Evolutionary conservation across 37 sponge, comb jelly and placozoan genomes (phyloP).

Genomic region (Chondrosia reniformis): DNA sequence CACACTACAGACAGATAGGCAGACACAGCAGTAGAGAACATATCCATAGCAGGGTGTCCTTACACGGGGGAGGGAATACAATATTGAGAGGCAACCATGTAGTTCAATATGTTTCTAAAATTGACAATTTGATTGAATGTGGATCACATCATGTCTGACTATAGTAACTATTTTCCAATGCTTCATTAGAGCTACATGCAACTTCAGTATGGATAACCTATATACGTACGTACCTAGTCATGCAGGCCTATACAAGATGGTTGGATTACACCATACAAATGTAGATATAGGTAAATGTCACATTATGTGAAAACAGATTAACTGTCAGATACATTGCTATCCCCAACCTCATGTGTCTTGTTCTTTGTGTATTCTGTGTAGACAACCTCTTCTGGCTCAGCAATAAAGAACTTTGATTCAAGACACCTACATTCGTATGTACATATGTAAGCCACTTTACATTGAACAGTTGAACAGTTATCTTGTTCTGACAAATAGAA

Average conservation of each 20-base stretch:
- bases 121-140: too few relatives aligned
- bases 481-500: too few relatives aligned
- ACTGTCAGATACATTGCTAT: background rate
- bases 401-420: conserved; percentile 23
- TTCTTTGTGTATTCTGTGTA: conserved; percentile 55
- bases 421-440: background rate
- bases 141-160: too few relatives aligned
- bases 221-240: background rate
- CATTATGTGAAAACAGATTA: background rate
- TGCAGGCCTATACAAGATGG: background rate
- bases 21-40: background rate
- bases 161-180: too few relatives aligned
- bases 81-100: too few relatives aligned
- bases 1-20: conserved; percentile 12
- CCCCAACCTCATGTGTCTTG: conserved; percentile 53
- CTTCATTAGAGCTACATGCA: too few relatives aligned
- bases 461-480: too few relatives aligned
- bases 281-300: background rate
- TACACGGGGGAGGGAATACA: too few relatives aligned
- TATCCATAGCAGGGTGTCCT: too few relatives aligned
- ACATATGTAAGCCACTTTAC: background rate
- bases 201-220: too few relatives aligned
- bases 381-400: conserved; percentile 60
- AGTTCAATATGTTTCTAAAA: too few relatives aligned
- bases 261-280: background rate